Base-by-base conservation (phyloP, 1,140 invertebrate species). In the Heterodera carotae region DNA sequence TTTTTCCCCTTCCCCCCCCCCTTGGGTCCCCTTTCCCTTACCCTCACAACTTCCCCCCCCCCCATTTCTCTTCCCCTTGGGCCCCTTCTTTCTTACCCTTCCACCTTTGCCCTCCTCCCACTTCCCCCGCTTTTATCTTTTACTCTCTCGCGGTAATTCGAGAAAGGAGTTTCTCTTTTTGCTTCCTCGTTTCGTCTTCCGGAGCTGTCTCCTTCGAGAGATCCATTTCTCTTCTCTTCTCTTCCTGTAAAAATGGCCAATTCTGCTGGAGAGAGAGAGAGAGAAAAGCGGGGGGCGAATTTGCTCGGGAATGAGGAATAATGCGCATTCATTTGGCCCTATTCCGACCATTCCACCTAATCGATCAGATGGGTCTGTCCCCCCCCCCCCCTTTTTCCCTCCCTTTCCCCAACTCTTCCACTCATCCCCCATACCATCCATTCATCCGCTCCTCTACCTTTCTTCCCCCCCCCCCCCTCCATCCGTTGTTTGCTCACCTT, bases 401-500 rank as follows among this genome's bases (percentile, higher is more conserved):
- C 34, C 69, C 8, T 29, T 29, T 29, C 34, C 29, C 29, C 10
- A 6, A 6, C 69, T n/a, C 69, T 27, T 29, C 69, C 31, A 10
- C 34, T n/a, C 29, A 5, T 12, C 10, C 29, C 69, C 68, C n/a
- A 0, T 27, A 5, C 69, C 69, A n/a, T 12, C 69, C 69, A 27
- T 27, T 22, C 69, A 27, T 29, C 69, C 69, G 12, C 29, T 29
- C 69, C 69, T 2, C 69, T 29, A 53, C 69, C 69, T 29, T 64
- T 36, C 29, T 64, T 36, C 29, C 69, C 34, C 34, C 69, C 27
- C 29, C 69, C 29, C 69, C 69, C 34, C 69, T 64, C 29, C 69
- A 6, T 29, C 69, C 69, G 43, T 22, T 64, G 43, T 64, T 64
- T 64, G 43, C 69, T 64, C 69, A 53, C 69, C 69, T 64, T 64